phyloP scores from a whole-genome alignment of 2,113 vertebrate species.

The Oreochromis spilurus region DNA sequence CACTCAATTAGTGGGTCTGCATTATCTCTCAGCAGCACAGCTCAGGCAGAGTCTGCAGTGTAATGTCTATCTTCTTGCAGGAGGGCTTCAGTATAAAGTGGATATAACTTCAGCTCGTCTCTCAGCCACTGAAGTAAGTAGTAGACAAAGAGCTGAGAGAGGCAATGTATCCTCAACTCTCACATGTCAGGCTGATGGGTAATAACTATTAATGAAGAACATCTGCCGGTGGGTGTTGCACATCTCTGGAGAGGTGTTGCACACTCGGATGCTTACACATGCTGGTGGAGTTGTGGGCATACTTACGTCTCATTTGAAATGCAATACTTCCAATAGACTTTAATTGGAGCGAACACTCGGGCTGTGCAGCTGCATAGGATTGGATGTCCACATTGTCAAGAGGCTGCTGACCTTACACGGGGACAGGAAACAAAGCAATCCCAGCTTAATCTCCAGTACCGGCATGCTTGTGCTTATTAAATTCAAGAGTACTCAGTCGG shows the following conservation, averaged over 20 bases:
- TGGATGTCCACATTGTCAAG: background rate
- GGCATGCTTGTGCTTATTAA: background rate
- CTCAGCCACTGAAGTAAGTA: background rate
- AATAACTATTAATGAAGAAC: conserved; percentile 43
- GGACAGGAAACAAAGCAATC: background rate
- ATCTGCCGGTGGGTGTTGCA: conserved; percentile 24
- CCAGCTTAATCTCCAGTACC: background rate
- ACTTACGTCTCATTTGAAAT: background rate
- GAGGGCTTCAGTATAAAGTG: background rate
- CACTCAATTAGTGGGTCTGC: conserved; percentile 23
- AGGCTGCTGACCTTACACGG: background rate
- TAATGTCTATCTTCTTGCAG: background rate
- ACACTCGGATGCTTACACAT: background rate
- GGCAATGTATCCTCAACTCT: background rate
- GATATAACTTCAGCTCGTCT: background rate
- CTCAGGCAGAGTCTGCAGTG: background rate
- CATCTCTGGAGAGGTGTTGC: background rate
- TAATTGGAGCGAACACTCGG: background rate
- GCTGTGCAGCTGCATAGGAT: background rate
- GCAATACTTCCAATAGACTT: background rate
- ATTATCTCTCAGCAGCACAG: conserved; percentile 3
- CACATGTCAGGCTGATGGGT: background rate
- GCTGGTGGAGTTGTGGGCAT: background rate
- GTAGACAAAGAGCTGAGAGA: background rate
- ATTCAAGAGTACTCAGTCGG: background rate